phyloP scores from a whole-genome alignment of 2,888 invertebrate species.

The Furcula furcula region DNA sequence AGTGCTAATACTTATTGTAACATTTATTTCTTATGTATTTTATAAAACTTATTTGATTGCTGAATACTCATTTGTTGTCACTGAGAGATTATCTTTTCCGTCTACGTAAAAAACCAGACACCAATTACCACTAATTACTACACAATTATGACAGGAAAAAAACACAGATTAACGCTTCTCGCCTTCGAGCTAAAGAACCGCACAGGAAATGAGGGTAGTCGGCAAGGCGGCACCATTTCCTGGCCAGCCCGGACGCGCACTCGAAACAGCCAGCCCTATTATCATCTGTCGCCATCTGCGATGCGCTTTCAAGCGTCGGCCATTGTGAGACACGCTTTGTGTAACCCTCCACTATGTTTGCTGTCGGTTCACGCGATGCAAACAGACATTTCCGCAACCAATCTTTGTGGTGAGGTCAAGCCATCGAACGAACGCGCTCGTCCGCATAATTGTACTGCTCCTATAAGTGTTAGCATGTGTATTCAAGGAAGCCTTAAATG shows the following conservation, averaged over 20 bases:
- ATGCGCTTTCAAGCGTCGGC: constrained; percentile 30
- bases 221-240: constrained; percentile 59
- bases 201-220: constrained; percentile 66
- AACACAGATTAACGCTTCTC: not conserved
- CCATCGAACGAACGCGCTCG: constrained; percentile 3
- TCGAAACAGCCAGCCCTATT: constrained; percentile 33
- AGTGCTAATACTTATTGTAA: no score
- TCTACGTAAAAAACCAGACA: not conserved
- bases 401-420: constrained; percentile 12
- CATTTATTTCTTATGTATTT: no score
- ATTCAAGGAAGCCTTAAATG: no score
- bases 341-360: constrained; percentile 25
- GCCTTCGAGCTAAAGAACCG: constrained; percentile 43
- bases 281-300: constrained; percentile 40
- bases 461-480: no score
- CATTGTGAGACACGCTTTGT: not conserved
- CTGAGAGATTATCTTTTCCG: no score
- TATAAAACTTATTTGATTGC: no score
- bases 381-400: constrained; percentile 22
- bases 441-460: constrained; percentile 8
- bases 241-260: constrained; percentile 45
- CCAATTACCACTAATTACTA: not conserved
- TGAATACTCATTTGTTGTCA: no score
- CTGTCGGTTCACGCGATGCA: constrained; percentile 13
- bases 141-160: not conserved